Percentiles rank a stretch among this genome's conserved stretches.
Conservation (phyloP, 2,113 vertebrate species). For the Myotis yumanensis region DNA sequence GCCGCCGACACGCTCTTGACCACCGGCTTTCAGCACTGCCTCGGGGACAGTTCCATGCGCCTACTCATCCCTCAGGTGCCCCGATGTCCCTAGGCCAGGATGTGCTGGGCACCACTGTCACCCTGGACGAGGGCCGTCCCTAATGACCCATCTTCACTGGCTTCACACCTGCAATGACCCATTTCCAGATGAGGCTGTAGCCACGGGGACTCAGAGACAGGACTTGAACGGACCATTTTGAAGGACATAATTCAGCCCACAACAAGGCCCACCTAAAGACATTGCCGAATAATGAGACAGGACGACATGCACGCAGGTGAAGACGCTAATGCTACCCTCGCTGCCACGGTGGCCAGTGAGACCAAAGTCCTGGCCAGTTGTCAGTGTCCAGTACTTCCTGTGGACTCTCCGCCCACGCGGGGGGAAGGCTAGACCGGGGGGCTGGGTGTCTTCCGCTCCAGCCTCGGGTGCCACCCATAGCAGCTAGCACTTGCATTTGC, state of each 20-base stretch:
- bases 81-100: not conserved
- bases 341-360: not conserved
- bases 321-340: not conserved
- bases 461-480: not conserved
- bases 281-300: not conserved
- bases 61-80: no score
- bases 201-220: not conserved
- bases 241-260: no score
- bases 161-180: not conserved
- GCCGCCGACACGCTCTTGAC: not conserved
- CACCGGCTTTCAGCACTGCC: not conserved
- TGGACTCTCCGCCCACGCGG: not conserved
- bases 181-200: not conserved
- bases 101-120: not conserved
- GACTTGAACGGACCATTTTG: not conserved
- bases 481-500: not conserved
- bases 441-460: no score
- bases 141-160: not conserved
- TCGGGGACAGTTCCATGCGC: rapidly evolving
- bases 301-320: rapidly evolving
- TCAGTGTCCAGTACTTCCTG: no score
- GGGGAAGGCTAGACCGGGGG: not conserved
- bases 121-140: rapidly evolving
- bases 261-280: not conserved
- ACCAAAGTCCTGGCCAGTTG: not conserved